These are phyloP conservation scores for Gonatopus flavifemur DNA, from an alignment of 1,140 invertebrate species.

Conservation along the genomic window DNA sequence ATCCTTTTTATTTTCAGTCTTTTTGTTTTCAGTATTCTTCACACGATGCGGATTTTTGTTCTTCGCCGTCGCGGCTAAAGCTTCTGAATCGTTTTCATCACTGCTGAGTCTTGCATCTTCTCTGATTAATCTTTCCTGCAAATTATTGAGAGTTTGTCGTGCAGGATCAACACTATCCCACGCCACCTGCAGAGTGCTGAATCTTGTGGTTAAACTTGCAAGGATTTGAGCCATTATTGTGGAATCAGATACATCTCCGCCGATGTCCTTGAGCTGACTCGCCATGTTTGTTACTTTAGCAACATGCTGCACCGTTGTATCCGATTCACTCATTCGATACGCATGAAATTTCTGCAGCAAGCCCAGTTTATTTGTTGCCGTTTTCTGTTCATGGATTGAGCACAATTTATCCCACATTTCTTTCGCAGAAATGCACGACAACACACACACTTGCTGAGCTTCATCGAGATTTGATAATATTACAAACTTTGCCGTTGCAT, in stretches of 20 bases:
- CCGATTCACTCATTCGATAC: conserved; percentile 1
- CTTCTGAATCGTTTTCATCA: not conserved
- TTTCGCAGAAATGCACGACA: conserved; percentile 5
- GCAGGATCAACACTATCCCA: conserved; percentile 22
- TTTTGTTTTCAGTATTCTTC: not conserved
- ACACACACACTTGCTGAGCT: conserved; percentile 9
- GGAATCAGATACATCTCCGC: conserved; percentile 3
- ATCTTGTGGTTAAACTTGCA: conserved; percentile 10
- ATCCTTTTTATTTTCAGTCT: conserved; percentile 8
- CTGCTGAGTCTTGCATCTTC: conserved; percentile 1
- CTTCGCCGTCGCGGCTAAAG: conserved; percentile 3
- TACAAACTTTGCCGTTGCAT: conserved; percentile 17
- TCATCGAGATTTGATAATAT: conserved; percentile 14
- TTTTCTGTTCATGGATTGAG: conserved; percentile 9
- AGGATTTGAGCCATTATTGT: conserved; percentile 23
- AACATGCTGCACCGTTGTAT: conserved; percentile 14
- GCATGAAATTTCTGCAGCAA: conserved; percentile 5
- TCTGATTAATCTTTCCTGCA: conserved; percentile 8
- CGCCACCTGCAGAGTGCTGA: conserved; percentile 11
- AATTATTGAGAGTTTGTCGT: conserved; percentile 17
- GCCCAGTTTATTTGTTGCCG: conserved; percentile 6
- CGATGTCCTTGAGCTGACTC: conserved; percentile 11
- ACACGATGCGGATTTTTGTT: not conserved
- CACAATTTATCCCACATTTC: conserved; percentile 6
- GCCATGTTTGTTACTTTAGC: conserved; percentile 14